Percentiles rank a stretch among this genome's conserved stretches.
phyloP scores from a whole-genome alignment of 2,113 vertebrate genomes.

The Empidonax traillii region DNA sequence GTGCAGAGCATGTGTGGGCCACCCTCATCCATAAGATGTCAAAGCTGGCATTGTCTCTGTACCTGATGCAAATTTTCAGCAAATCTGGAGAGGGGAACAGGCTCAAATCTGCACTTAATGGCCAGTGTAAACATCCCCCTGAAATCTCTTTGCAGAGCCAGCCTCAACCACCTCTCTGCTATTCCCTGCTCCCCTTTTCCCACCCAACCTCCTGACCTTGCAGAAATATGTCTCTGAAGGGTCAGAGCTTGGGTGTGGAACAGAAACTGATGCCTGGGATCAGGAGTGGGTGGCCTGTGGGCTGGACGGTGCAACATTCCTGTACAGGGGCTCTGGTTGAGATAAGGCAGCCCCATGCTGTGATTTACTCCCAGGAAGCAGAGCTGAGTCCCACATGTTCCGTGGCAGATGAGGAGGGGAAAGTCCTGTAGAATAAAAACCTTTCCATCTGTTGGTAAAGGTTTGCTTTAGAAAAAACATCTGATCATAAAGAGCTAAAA shows the following conservation, averaged over 20 bases:
- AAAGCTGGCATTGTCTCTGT: not conserved
- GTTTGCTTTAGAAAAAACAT: not conserved
- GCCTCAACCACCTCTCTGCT: not conserved
- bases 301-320: conserved; percentile 25
- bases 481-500: not conserved
- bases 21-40: not conserved
- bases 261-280: conserved; percentile 25
- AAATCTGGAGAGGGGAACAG: not conserved
- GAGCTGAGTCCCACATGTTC: not conserved
- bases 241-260: conserved; percentile 7
- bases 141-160: not conserved
- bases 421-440: not conserved
- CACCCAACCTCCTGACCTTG: conserved; percentile 33
- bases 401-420: not conserved
- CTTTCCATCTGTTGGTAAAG: not conserved
- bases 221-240: not conserved
- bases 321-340: not conserved
- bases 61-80: not conserved
- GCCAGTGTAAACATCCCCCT: not conserved
- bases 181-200: not conserved
- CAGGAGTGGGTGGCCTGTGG: conserved; percentile 18
- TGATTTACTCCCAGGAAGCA: conserved; percentile 2
- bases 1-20: not conserved
- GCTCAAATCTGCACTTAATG: not conserved
- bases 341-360: conserved; percentile 12